Percentiles rank a stretch among this genome's conserved stretches.
These are phyloP conservation scores for Ciona savignyi DNA, from an alignment of 23 tunicate genomes.

Conservation along the genomic window DNA sequence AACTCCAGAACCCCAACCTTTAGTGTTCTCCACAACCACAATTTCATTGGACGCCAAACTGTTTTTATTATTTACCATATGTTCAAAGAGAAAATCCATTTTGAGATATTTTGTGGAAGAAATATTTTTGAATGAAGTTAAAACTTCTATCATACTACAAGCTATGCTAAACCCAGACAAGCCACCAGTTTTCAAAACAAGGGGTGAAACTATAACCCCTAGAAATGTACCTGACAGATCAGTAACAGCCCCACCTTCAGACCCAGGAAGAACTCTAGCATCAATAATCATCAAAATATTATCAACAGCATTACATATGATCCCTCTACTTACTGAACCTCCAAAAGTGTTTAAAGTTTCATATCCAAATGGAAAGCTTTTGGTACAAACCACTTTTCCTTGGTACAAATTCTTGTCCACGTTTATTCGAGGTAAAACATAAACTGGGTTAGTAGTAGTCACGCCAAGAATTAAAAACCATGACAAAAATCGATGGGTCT, in stretches of 20 bases:
- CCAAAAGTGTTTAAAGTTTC: conserved; percentile 3
- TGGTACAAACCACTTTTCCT: conserved; percentile 28
- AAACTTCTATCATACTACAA: conserved; percentile 26
- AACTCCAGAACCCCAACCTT: conserved; percentile 70
- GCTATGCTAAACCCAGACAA: conserved; percentile 38
- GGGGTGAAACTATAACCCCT: conserved; percentile 43
- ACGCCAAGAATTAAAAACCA: conserved; percentile 39
- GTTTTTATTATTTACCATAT: background rate
- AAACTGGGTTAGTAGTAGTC: background rate
- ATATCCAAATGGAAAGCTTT: conserved; percentile 32
- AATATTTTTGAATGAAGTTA: background rate
- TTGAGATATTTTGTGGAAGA: background rate
- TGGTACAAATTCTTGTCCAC: background rate
- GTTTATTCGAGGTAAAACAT: background rate
- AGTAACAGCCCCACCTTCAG: conserved; percentile 43
- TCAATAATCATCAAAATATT: conserved; percentile 32
- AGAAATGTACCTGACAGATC: background rate
- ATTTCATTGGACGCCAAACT: background rate
- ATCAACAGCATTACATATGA: conserved; percentile 29
- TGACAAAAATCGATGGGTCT: conserved; percentile 12
- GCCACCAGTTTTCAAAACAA: conserved; percentile 27
- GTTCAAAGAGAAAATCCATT: background rate
- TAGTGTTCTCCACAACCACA: conserved; percentile 20
- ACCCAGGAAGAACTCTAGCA: conserved; percentile 62
- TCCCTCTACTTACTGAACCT: conserved; percentile 46